Evolutionary conservation across 2,113 vertebrate species (phyloP).

Genomic region (Glaucomys volans): DNA sequence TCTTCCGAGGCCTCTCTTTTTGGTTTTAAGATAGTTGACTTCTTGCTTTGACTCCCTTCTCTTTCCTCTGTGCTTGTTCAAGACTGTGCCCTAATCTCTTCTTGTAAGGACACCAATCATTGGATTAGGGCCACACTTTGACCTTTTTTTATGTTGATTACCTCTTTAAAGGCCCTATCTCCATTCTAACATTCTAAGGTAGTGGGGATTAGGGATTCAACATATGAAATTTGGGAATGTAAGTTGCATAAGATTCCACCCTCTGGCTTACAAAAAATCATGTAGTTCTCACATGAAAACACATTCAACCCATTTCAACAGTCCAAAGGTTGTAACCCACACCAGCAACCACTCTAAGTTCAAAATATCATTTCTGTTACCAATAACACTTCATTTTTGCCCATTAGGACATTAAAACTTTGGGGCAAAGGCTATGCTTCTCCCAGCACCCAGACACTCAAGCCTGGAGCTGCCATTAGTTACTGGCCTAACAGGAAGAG

Average conservation of each 20-base stretch:
- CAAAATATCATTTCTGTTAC: neutral
- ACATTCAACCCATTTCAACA: neutral
- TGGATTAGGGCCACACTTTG: neutral
- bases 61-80: neutral
- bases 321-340: neutral
- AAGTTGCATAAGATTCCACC: neutral
- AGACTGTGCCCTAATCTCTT: neutral
- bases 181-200: neutral
- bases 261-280: neutral
- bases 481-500: slow-evolving; percentile 51
- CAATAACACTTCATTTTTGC: slow-evolving; percentile 34
- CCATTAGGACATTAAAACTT: neutral
- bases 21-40: neutral
- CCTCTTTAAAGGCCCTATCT: neutral
- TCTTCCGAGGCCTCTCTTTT: neutral
- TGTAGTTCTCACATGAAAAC: neutral
- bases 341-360: neutral
- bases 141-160: neutral
- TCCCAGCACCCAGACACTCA: neutral
- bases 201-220: neutral
- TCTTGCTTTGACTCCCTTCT: neutral
- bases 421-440: neutral
- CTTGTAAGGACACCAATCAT: neutral
- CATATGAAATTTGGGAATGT: neutral
- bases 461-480: slow-evolving; percentile 20